Evolutionary conservation across 2,888 invertebrate genomes (phyloP).

Genomic region (Papilio demoleus): DNA sequence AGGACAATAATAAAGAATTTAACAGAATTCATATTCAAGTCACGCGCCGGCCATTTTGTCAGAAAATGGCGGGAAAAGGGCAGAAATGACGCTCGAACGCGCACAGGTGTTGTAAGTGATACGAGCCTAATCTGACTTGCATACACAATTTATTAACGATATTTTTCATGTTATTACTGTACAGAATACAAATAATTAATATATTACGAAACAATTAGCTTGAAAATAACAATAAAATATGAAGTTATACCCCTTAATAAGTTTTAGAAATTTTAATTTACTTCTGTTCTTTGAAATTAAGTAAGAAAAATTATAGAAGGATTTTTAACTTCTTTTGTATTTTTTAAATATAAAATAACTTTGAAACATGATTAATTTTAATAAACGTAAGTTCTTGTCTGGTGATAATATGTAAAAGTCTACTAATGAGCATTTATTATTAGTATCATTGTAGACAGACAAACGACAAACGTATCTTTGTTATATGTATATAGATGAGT

Average conservation of each 20-base stretch:
- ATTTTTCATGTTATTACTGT: background rate
- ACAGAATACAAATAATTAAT: too few relatives aligned
- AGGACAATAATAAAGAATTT: slow-evolving; percentile 41
- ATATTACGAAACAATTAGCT: too few relatives aligned
- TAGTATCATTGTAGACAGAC: background rate
- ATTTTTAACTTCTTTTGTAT: too few relatives aligned
- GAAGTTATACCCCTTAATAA: too few relatives aligned
- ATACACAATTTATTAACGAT: slow-evolving; percentile 27
- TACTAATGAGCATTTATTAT: background rate
- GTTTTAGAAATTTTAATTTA: too few relatives aligned
- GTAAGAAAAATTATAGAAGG: too few relatives aligned
- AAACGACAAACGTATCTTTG: background rate
- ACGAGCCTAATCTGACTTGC: slow-evolving; percentile 44
- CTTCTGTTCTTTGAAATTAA: too few relatives aligned
- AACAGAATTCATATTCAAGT: slow-evolving; percentile 53
- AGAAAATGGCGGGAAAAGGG: slow-evolving; percentile 69
- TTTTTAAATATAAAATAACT: too few relatives aligned
- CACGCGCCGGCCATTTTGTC: slow-evolving; percentile 79
- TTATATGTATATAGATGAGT: slow-evolving; percentile 23
- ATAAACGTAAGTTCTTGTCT: too few relatives aligned
- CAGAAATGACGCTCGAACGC: slow-evolving; percentile 58
- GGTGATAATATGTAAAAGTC: too few relatives aligned
- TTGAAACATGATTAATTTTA: too few relatives aligned
- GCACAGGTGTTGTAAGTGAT: slow-evolving; percentile 67
- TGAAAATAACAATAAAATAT: too few relatives aligned